Base-by-base conservation (phyloP, 2,113 vertebrate species). In the Neogale vison region DNA sequence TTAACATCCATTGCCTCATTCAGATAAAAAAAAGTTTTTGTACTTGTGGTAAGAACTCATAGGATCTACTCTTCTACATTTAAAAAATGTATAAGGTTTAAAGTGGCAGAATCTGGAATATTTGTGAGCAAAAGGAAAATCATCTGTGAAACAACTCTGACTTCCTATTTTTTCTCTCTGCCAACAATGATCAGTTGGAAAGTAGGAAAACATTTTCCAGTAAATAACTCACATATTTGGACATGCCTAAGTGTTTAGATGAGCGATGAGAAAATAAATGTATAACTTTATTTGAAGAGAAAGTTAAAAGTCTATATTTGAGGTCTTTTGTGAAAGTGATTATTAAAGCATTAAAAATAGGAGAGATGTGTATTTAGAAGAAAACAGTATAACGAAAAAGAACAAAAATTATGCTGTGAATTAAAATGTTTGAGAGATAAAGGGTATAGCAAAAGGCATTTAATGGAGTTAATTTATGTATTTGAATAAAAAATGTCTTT, bases 381-480 rank as follows among this genome's bases (percentile, higher is more conserved):
- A 65, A 86, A 81, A 80, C 45, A 67, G 96, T 45, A 63, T 11
- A 84, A 88, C 71, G 36, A 89, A 89, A 84, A 90, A 57, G 14
- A 77, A 80, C 17, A 29, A 69, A 69, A 59, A 95, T 61, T 61
- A 26, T 85, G 47, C 13, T 88, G 26, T 72, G 24, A 72, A 80
- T 76, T 90, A 29, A 93, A 85, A 67, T 91, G 39, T 85, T 57
- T 79, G 39, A 89, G 65, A 95, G 50, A 45, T 14, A 91, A 95
- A 65, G 18, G 29, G 71, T 84, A 74, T 61, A 84, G 57, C 82
- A 95, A 57, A 92, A 88, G 23, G 13, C 14, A 90, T 76, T 96
- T 90, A 59, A 91, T 76, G 24, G 76, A 88, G 81, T 86, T 72
- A 42, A 69, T 88, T 91, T 93, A 65, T 84, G 93, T 92, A 80